Conservation (phyloP, 92 coral and sea anemone species). For the Porites lobata region DNA sequence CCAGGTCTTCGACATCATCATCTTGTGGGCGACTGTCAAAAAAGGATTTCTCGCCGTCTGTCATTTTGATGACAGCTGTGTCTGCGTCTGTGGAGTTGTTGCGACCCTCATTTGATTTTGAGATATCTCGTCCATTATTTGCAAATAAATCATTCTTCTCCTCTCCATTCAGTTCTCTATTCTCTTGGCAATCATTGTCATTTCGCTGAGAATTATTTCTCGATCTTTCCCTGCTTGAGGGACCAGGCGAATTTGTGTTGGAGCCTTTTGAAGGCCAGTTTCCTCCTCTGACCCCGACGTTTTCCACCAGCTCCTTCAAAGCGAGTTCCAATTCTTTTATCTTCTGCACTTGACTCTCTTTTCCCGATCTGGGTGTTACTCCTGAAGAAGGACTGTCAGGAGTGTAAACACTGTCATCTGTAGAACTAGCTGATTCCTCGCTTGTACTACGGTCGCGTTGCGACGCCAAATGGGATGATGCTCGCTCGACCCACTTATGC, state of each 20-base stretch:
- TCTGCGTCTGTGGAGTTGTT: constrained; percentile 26
- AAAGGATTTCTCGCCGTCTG: not conserved
- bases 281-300: constrained; percentile 39
- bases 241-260: constrained; percentile 25
- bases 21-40: constrained; percentile 23
- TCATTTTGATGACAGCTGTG: constrained; percentile 7
- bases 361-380: constrained; percentile 39
- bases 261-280: constrained; percentile 9
- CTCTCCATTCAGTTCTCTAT: constrained; percentile 26
- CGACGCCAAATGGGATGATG: constrained; percentile 31
- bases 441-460: constrained; percentile 28
- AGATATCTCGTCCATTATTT: not conserved
- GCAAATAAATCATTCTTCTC: constrained; percentile 21
- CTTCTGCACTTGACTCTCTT: constrained; percentile 34
- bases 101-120: constrained; percentile 1
- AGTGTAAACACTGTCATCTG: constrained; percentile 32
- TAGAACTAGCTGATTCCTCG: constrained; percentile 47
- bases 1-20: constrained; percentile 19
- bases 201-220: constrained; percentile 13
- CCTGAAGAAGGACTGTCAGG: constrained; percentile 44
- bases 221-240: constrained; percentile 26
- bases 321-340: constrained; percentile 63
- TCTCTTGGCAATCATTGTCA: constrained; percentile 19
- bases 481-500: constrained; percentile 53
- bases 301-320: constrained; percentile 71